Base-by-base conservation (phyloP, 2,888 invertebrate species). In the Cheilosia urbana region DNA sequence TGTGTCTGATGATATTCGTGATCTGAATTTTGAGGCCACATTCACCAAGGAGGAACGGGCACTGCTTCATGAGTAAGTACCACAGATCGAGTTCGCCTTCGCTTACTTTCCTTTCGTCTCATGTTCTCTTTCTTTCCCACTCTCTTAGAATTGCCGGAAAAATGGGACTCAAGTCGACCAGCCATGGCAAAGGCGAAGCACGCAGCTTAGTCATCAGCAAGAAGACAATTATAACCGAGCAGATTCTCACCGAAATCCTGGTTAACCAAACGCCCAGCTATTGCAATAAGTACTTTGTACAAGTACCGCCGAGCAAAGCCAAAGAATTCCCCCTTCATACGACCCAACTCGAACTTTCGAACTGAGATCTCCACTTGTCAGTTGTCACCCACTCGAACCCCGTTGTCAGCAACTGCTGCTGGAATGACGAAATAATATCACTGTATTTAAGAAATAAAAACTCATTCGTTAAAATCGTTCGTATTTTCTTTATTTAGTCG, bases 11-110 rank as follows among this genome's bases (percentile, higher is more conserved):
- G 93, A 93, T 89, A 92, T 94, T 81, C 90, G 93, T 0, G 95
- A 95, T 90, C 91, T 95, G 55, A 93, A 93, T 58, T 94, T 94
- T 87, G 93, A 93, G 37, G 91, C 93, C 0, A 94, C 95, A 75
- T 96, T 96, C 90, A 93, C 93, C 0, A 95, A 94, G 87, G 95
- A 95, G 1, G 95, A 96, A 88, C 92, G 96, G 24, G 94, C 94
- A 0, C 84, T 91, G 0, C 91, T 96, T 69, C 96, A 96, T 89
- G 92, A 93, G 92, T 94, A 91, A 90, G 90, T 80, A 3, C n/a
- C 2, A n/a, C 5, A 13, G 13, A 1, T 4, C 42, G 13, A n/a
- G n/a, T n/a, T 42, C 4, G 42, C 15, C n/a, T 15, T n/a, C 4
- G 0, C 42, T 21, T 49, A 47, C 13, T n/a, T n/a, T 2, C 5